Percentiles rank a stretch among this genome's conserved stretches.
These are phyloP conservation scores for Mesorhabditis sp. DNA, from an alignment of 2,888 invertebrate species.

Conservation along the genomic window DNA sequence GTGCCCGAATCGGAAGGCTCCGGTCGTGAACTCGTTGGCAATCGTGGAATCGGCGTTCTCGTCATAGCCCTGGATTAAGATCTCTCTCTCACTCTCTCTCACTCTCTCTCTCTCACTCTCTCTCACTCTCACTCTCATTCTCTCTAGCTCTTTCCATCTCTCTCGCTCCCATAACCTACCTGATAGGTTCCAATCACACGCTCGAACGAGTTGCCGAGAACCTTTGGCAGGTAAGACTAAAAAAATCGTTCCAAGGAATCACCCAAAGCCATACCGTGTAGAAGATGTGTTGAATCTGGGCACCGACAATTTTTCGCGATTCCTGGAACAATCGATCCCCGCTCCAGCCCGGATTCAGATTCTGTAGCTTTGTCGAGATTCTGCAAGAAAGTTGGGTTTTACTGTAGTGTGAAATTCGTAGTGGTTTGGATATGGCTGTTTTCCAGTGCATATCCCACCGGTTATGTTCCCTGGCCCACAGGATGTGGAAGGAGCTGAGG, in stretches of 20 bases:
- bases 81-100: no score
- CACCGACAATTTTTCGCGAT: slow-evolving; percentile 77
- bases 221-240: slow-evolving; percentile 80
- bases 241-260: slow-evolving; percentile 16
- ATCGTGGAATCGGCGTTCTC: slow-evolving; percentile 74
- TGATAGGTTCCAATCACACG: slow-evolving; percentile 73
- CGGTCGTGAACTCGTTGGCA: slow-evolving; percentile 92
- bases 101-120: no score
- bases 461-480: slow-evolving; percentile 86
- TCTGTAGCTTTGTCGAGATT: slow-evolving; percentile 73
- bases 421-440: background rate
- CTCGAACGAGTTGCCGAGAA: slow-evolving; percentile 75
- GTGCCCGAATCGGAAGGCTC: slow-evolving; percentile 88
- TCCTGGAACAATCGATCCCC: slow-evolving; percentile 83
- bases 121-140: no score
- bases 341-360: slow-evolving; percentile 85
- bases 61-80: background rate
- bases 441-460: slow-evolving; percentile 18
- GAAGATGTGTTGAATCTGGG: slow-evolving; percentile 64
- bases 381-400: slow-evolving; percentile 59
- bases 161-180: slow-evolving; percentile 55
- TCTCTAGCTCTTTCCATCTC: no score
- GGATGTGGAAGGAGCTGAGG: slow-evolving; percentile 65
- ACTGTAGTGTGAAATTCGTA: background rate
- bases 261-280: slow-evolving; percentile 28